Evolutionary conservation across 2,113 vertebrate species (phyloP), one percentile per base, ranked within the genome.

Genomic region (Heterotilapia buettikoferi): DNA sequence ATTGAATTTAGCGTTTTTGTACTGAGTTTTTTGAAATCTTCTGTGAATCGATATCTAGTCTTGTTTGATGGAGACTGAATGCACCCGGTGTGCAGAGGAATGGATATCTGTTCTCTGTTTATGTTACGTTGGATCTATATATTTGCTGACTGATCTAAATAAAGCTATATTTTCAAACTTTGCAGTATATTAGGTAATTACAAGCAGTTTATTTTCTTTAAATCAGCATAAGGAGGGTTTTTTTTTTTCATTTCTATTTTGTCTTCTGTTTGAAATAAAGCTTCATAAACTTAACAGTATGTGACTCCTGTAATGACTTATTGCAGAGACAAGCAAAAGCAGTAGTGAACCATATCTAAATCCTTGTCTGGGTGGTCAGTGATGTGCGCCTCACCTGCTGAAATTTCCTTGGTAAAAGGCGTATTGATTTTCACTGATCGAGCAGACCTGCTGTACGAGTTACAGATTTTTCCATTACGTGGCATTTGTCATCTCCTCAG

Each of bases 81-180:
- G 97, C 97, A 98, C 96, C 96, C 96, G 96, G 94, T 86, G 95
- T 97, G 96, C 97, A 96, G 38, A 82, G 89, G 94, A 83, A 94
- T 80, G 29, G 59, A 78, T 31, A 78, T 52, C 45, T 52, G 45
- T 8, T 50, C 26, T 31, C 29, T 36, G 38, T 45, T 50, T 92
- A 92, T 93, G 76, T 90, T 83, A 86, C 73, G 50, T 14, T 82
- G 43, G 85, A 54, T 90, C 87, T 85, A 71, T 40, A 82, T 50
- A 90, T 90, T 82, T 83, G 85, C 86, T 85, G 56, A 76, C 83
- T 73, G 71, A 78, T 50, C 71, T 78, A 31, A 50, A 78, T 78
- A 50, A 50, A 78, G 71, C 71, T 78, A 33, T 78, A 87, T 89
- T 82, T 40, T 84, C 88, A 76, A 81, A 53, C 82, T 12, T 18